Evolutionary conservation across 2,113 vertebrate species (phyloP), one percentile per base, ranked within the genome.

Genomic region (Crotalus helleri): DNA sequence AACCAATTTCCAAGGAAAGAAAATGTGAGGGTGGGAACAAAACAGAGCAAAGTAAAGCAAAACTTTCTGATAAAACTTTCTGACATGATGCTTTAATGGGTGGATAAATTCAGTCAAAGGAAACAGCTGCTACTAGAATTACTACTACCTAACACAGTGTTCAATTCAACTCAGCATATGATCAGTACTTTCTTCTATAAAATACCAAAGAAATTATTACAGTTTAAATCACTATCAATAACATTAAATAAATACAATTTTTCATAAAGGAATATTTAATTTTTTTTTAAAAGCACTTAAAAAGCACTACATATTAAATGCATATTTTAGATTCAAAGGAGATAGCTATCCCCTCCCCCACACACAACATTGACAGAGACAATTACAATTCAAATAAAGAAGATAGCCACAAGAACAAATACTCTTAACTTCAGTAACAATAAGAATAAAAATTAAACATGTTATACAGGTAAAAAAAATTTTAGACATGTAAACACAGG

Each of bases 401-500:
- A 97, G 96, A 96, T 69, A 69, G 29, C 61, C n/a, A 98, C 98
- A 97, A 96, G 97, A 98, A 98, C 97, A 98, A 98, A 98, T 97
- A 98, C 94, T 95, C 97, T 97, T 97, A 49, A 49, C 95, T 59
- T 19, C 91, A 98, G 15, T 11, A 97, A 97, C 95, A 96, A 97
- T 97, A 97, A 97, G 96, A 97, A 97, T 95, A 97, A 95, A 97
- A 96, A 97, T 96, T 93, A 97, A 97, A 98, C 97, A 96, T 95
- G 96, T 96, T 97, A 97, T 97, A 97, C 94, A 98, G 10, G 90
- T 91, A 92, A 97, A 98, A 98, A 98, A 99, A 98, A 98, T 98
- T 98, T 96, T 97, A 98, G 97, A 97, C 94, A 98, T 15, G 90
- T 91, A 93, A 97, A 98, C 98, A 99, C 98, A 98, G 98, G 98